These are phyloP conservation scores for Chloropsis hardwickii DNA, from an alignment of 2,113 vertebrate genomes.

Conservation along the genomic window DNA sequence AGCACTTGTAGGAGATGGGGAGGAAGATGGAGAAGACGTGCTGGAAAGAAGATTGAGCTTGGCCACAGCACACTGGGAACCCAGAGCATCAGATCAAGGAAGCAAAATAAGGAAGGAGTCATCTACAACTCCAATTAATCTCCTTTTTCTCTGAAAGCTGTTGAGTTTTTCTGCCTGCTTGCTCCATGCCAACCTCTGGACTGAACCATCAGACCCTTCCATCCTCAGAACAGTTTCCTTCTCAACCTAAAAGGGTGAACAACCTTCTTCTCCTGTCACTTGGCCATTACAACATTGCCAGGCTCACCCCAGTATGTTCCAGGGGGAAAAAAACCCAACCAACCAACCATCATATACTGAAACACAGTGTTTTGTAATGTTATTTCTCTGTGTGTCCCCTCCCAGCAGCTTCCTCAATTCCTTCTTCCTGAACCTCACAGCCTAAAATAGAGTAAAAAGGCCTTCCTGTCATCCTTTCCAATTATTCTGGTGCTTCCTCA, in stretches of 20 bases:
- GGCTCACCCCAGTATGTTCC: neutral
- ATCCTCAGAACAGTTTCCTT: neutral
- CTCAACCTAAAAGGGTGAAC: fast-evolving
- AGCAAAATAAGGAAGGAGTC: neutral
- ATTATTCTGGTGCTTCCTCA: conserved; percentile 23
- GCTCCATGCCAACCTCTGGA: neutral
- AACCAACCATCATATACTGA: neutral
- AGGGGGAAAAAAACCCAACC: neutral
- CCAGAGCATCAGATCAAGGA: neutral
- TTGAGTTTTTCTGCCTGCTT: neutral
- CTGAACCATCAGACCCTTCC: neutral
- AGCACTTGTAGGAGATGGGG: neutral
- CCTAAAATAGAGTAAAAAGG: conserved; percentile 4
- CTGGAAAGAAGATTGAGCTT: neutral
- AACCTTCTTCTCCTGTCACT: neutral
- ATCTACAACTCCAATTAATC: neutral
- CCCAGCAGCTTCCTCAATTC: conserved; percentile 10
- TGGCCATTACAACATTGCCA: neutral
- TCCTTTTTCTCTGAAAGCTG: neutral
- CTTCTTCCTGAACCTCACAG: neutral
- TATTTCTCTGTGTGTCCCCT: neutral
- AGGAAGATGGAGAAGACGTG: neutral
- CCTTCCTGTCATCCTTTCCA: conserved; percentile 10
- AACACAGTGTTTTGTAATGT: neutral
- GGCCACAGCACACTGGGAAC: neutral